Evolutionary conservation across 2,113 vertebrate species (phyloP).

Genomic region (Dermatemys mawii): DNA sequence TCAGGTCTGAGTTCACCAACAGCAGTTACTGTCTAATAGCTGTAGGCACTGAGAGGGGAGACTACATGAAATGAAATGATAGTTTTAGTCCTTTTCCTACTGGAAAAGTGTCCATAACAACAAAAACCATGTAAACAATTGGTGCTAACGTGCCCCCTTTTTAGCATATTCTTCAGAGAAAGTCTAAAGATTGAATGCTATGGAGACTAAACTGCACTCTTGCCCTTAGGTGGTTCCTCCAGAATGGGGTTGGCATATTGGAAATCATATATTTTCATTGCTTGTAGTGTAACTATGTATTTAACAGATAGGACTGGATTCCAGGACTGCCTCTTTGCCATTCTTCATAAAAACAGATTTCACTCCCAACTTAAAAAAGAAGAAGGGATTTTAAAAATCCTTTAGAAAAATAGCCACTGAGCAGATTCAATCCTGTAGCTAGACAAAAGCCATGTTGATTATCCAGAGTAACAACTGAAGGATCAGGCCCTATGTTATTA

Average conservation of each 20-base stretch:
- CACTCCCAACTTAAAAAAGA: background rate
- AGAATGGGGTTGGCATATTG: background rate
- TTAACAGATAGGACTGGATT: background rate
- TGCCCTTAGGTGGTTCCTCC: background rate
- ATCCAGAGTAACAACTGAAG: background rate
- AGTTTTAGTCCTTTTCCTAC: background rate
- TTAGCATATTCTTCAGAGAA: background rate
- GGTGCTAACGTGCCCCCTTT: background rate
- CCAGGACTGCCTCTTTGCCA: background rate
- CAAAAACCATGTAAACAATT: background rate
- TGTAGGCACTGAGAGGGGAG: background rate
- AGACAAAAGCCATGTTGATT: background rate
- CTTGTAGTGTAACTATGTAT: background rate
- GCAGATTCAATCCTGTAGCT: background rate
- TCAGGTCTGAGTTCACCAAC: background rate
- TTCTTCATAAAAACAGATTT: background rate
- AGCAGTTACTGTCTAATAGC: background rate
- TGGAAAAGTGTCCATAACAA: background rate
- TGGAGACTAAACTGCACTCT: background rate
- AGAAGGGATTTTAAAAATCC: background rate
- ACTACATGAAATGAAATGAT: background rate
- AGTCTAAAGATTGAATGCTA: background rate
- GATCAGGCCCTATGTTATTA: background rate
- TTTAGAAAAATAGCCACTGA: background rate
- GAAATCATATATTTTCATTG: background rate